Evolutionary conservation across 2,888 invertebrate genomes (phyloP), one percentile per base, ranked within the genome.

Genomic region (Meghimatium bilineatum): DNA sequence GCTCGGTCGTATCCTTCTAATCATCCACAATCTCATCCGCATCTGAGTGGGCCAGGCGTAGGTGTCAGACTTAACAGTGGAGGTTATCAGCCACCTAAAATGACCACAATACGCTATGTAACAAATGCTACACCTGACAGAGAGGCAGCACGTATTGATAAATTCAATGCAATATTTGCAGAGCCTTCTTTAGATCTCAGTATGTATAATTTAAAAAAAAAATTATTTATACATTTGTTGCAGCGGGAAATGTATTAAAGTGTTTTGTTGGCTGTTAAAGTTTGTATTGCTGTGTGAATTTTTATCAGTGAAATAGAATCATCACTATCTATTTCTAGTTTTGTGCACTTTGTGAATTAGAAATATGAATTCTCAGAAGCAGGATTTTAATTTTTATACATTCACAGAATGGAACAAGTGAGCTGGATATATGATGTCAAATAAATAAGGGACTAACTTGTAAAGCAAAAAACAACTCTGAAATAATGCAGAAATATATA

Each of bases 91-190:
- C 90, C 90, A 5, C 91, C 90, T 17, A 91, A 90, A 83, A 88
- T 90, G 60, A 91, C 90, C 36, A 88, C 90, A n/a, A 89, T 91
- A 49, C 88, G 90, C n/a, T 89, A 89, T 60, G 89, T 88, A 20
- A 89, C 91, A 78, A 87, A 89, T 36, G 82, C 87, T 17, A 80
- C 88, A 20, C 89, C 93, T 26, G 94, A 95, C 87, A 90, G 93
- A 80, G 94, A 95, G 87, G 92, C 91, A 77, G 96, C 96, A 38
- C 97, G 97, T 94, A 94, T 97, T 88, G 97, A 97, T 90, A 96
- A 97, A 92, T 97, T 99, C 93, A 96, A 96, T 93, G 95, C 96
- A 87, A 94, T 98, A 81, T 95, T 98, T 84, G 96, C 96, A 86
- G 96, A 96, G 88, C 95, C 96, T 72, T 95, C 97, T 84, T 95